Base-by-base conservation (phyloP, 2,113 vertebrate species). In the Cryptotis parvus region DNA sequence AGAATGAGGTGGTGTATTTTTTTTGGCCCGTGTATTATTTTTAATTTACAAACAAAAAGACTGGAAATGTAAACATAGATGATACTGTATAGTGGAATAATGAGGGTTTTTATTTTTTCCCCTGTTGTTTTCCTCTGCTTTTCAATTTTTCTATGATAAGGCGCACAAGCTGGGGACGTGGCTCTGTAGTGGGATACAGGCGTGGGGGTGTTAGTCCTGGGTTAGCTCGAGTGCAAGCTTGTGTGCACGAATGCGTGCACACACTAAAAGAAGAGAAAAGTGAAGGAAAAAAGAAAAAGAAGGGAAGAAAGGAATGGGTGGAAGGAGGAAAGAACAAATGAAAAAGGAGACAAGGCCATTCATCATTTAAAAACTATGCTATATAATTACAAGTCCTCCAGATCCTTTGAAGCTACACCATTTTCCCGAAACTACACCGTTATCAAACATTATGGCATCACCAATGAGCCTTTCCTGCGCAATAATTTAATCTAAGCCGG, bases 71-170 rank as follows among this genome's bases (percentile, higher is more conserved):
- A 52, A 94, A 75, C 11, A 41, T 33, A 45, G 37, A 66, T 77
- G 76, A 81, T 3, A 69, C 5, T 72, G 69, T 70, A 87, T n/a
- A 89, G 61, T 83, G 33, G 15, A 22, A 80, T 86, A 82, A 65
- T 91, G 15, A 58, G 9, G 79, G 31, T 9, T 87, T 95, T 95
- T 83, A 79, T 45, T 93, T 94, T 92, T 91, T 78, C 41, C n/a
- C n/a, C 89, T 92, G 89, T 72, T 76, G 61, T 91, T 94, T 81
- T 79, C 72, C 41, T 66, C 12, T 55, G 61, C 72, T 94, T 93
- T 93, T 33, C 80, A 89, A 82, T 92, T 92, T 93, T 84, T 27
- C 39, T 86, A 31, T 63, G 89, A 90, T 69, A 96, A 92, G 94
- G 39, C 35, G 18, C 15, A 58, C 55, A 49, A 11, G 43, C 43